Base-by-base conservation (phyloP, 2,113 vertebrate genomes). In the Silurus glanis region DNA sequence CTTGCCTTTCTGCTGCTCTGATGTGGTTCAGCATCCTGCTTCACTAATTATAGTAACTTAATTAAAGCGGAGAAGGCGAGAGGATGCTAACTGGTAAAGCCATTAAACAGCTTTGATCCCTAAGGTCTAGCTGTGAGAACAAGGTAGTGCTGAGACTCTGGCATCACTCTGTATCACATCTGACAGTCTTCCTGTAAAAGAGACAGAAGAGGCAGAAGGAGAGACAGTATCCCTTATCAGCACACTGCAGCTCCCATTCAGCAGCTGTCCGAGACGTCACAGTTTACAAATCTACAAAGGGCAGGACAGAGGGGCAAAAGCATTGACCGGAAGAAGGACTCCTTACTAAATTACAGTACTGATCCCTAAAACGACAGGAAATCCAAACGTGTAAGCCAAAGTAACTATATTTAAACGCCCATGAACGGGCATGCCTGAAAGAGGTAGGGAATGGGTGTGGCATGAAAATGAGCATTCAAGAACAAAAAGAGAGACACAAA, bases 61-160 rank as follows among this genome's bases (percentile, higher is more conserved):
- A 93, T 90, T 93, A 89, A 93, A 79, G 25, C 88, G 71, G 80
- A 75, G 37, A 86, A 89, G 89, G 90, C 37, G 83, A 64, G 62
- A 85, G 79, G 83, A 85, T 82, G 85, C 84, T 89, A 76, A 89
- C 91, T 91, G 92, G 89, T 82, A 92, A 94, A 94, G 83, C 89
- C 89, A 93, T 94, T 90, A 92, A 45, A 84, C 66, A 4, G 87
- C 93, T 94, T 93, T 94, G 92, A 94, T 94, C 91, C 87, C 85
- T 67, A 80, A 87, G 89, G 88, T 90, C 88, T 89, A 88, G 89
- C 86, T 92, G 90, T 53, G 59, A 81, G 88, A 88, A 82, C 76
- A 47, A 72, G 87, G 28, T 86, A 87, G 87, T 74, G 88, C 89
- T 90, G 84, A 85, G 82, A 83, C 74, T 88, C 89, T 86, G 67